These are phyloP conservation scores for Cyclura pinguis DNA, from an alignment of 2,797 vertebrate species.

Conservation along the genomic window DNA sequence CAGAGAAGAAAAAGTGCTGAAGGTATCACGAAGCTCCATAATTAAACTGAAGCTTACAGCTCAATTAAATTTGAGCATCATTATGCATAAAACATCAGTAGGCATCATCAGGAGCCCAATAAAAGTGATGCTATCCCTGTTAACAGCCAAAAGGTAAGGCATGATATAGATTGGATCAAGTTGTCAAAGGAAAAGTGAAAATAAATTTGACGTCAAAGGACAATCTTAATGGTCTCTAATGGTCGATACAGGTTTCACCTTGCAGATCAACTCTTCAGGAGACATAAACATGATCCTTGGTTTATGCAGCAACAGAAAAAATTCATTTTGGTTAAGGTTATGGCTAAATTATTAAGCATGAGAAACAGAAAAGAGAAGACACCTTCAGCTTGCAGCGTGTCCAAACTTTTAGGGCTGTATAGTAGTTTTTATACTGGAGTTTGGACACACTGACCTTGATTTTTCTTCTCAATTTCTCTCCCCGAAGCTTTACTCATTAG, in stretches of 20 bases:
- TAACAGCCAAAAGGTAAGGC: slow-evolving; percentile 74
- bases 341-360: slow-evolving; percentile 48
- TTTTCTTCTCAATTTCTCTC: slow-evolving; percentile 46
- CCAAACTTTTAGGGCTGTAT: background rate
- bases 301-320: slow-evolving; percentile 53
- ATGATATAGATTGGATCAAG: slow-evolving; percentile 57
- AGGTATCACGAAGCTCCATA: slow-evolving; percentile 78
- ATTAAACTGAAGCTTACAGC: slow-evolving; percentile 81
- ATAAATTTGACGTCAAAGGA: slow-evolving; percentile 55
- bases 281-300: slow-evolving; percentile 53
- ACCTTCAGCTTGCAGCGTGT: slow-evolving; percentile 44
- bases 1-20: slow-evolving; percentile 78
- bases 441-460: slow-evolving; percentile 8
- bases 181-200: slow-evolving; percentile 65
- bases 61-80: slow-evolving; percentile 82
- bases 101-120: slow-evolving; percentile 70
- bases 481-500: slow-evolving; percentile 46
- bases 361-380: slow-evolving; percentile 33
- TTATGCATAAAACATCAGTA: slow-evolving; percentile 80
- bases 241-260: slow-evolving; percentile 56
- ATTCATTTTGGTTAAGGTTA: slow-evolving; percentile 41
- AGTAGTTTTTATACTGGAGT: slow-evolving; percentile 25
- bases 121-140: slow-evolving; percentile 71
- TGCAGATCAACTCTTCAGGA: slow-evolving; percentile 43
- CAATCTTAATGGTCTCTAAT: slow-evolving; percentile 46